Conservation (phyloP, 2,888 invertebrate genomes). For the Aethes cnicana region DNA sequence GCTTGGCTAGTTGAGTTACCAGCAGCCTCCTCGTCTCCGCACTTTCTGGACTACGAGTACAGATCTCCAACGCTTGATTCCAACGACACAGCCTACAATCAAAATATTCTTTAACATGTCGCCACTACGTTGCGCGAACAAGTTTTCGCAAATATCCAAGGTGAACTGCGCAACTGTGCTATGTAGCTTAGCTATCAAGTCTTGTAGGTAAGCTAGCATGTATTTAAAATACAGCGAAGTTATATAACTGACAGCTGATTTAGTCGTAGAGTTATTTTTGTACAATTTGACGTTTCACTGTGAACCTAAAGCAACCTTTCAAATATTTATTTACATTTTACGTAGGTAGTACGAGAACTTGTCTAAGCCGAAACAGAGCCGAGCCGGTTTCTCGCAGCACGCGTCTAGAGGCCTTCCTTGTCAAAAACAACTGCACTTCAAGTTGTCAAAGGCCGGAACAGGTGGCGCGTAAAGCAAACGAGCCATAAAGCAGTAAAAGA, state of each 20-base stretch:
- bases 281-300: neutral
- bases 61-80: too few species aligned
- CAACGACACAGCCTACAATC: too few species aligned
- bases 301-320: too few species aligned
- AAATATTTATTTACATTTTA: neutral
- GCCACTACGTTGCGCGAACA: conserved; percentile 14
- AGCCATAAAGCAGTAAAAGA: conserved; percentile 70
- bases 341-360: too few species aligned
- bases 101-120: conserved; percentile 6
- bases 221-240: too few species aligned
- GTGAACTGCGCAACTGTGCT: conserved; percentile 14
- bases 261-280: neutral
- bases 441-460: conserved; percentile 36
- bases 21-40: conserved; percentile 57
- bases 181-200: too few species aligned
- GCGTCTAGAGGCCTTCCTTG: neutral
- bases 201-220: too few species aligned
- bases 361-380: too few species aligned
- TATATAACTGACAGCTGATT: conserved; percentile 20
- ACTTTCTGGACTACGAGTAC: too few species aligned
- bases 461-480: conserved; percentile 54
- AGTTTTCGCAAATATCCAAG: conserved; percentile 22
- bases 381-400: neutral
- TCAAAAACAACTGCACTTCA: neutral
- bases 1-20: conserved; percentile 62